Percentiles rank a stretch among this genome's conserved stretches.
Evolutionary conservation across 2,888 invertebrate species (phyloP).

Genomic region (Amblyteles armatorius): DNA sequence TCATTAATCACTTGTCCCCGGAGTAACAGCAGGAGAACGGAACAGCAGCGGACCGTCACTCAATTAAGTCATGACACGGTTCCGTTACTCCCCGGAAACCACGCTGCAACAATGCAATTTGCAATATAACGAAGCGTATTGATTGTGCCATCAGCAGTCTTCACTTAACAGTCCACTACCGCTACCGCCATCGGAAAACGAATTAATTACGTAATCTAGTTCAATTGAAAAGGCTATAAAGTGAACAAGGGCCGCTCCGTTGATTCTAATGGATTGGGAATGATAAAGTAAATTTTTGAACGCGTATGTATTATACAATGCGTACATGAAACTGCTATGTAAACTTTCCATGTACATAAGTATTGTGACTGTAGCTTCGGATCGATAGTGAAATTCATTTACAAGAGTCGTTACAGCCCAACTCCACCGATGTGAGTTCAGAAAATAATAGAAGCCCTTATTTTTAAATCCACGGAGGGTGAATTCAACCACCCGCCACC

Average conservation of each 20-base stretch:
- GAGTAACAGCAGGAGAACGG: constrained; percentile 15
- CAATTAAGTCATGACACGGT: constrained; percentile 57
- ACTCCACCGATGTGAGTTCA: neutral
- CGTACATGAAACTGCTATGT: neutral
- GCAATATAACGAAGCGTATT: constrained; percentile 43
- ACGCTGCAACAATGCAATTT: constrained; percentile 25
- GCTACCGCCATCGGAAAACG: constrained; percentile 11
- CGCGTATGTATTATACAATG: no score
- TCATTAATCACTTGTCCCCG: constrained; percentile 32
- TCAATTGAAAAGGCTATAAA: constrained; percentile 28
- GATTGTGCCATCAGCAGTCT: constrained; percentile 54
- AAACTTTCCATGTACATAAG: neutral
- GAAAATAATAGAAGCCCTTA: neutral
- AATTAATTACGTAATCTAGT: constrained; percentile 47
- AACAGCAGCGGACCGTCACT: constrained; percentile 44
- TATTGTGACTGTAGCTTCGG: neutral
- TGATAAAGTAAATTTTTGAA: neutral
- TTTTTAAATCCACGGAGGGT: neutral
- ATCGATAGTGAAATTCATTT: neutral
- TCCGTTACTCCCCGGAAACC: constrained; percentile 47
- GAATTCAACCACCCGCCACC: neutral
- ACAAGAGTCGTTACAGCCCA: neutral
- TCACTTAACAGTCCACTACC: constrained; percentile 19
- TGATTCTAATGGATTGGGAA: neutral
- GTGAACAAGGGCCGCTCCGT: neutral